Base-by-base conservation (phyloP, 2,113 vertebrate genomes). In the Capreolus pygargus region DNA sequence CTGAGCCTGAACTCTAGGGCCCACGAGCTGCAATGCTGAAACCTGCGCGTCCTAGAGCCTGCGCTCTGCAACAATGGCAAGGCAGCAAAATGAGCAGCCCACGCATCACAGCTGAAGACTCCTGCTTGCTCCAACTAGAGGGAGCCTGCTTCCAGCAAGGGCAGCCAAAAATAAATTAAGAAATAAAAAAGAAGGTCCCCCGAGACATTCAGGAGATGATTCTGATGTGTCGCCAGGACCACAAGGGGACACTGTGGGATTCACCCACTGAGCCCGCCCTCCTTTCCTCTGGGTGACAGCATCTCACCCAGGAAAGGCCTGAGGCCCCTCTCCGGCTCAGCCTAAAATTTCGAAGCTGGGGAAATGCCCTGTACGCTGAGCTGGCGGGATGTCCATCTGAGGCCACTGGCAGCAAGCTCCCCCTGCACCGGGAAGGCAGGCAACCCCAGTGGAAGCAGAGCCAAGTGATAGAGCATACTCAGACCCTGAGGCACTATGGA, bases 381-480 rank as follows among this genome's bases (percentile, higher is more conserved):
- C 33, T 11, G 39, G 25, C 0, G 0, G 74, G 25, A 23, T 39
- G 23, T 39, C 50, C 36, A 0, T 25, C 7, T 58, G 60, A 33
- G 43, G 39, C 16, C 30, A 6, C 58, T 8, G 33, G 36, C 11
- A 55, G 39, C 4, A 28, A 27, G 15, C 7, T 33, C 82, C 43
- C 50, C 45, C 15, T 16, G n/a, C 36, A 47, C 47, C 47, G 45
- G 36, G 61, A 33, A 7, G 8, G 15, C 57, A 67, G 21, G 47
- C 58, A 67, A 14, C 50, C 33, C 13, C 67, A 30, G 4, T 2
- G 27, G 45, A 54, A 61, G n/a, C 45, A 79, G 52, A 86, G 43
- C 4, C 86, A 50, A 47, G 52, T 25, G 12, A 3, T 4, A 7
- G 86, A 74, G 60, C 25, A 70, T 8, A 43, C 57, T 33, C 45